Base-by-base conservation (phyloP, 2,113 vertebrate genomes). In the Notarius quadriscutis region DNA sequence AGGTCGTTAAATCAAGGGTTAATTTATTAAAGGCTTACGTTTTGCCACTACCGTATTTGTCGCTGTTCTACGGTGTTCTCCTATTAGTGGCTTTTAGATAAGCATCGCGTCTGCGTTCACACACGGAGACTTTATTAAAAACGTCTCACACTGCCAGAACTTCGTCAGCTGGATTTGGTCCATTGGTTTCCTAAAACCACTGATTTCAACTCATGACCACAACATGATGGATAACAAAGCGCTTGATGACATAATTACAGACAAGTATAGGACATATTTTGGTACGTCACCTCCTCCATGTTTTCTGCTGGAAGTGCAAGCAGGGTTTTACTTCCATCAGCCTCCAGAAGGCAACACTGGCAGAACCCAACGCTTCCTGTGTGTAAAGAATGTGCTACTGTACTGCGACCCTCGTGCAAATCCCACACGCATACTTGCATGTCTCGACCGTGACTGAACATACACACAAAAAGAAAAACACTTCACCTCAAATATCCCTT, bases 361-460 rank as follows among this genome's bases (percentile, higher is more conserved):
- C 97, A 99, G 95, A 98, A 99, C 30, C 97, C 97, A 84, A 97
- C 94, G 0, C 94, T 97, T 88, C 96, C 96, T 0, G 96, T 95
- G 92, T 12, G 90, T 91, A 99, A 81, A 0, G 95, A 94, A 88
- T 96, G 96, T 6, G 82, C 86, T n/a, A 96, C 87, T 1, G 93
- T 9, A 0, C 91, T 91, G 74, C 97, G 95, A 87, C 97, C 97
- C 92, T 97, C 97, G 0, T 93, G 93, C 89, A 99, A 92, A 86
- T 97, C 96, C 98, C 98, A 99, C 69, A 96, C 14, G 84, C 95
- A 96, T 89, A 99, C 93, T 75, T 86, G 95, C 92, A 96, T 95
- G 94, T 99, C 97, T 18, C 97, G 96, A 20, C 97, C 98, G 93
- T 99, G 98, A 86, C 98, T 99, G 93, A 74, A 82, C 4, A 85